Evolutionary conservation across 2,888 invertebrate species (phyloP).

Genomic region (Luperina testacea): DNA sequence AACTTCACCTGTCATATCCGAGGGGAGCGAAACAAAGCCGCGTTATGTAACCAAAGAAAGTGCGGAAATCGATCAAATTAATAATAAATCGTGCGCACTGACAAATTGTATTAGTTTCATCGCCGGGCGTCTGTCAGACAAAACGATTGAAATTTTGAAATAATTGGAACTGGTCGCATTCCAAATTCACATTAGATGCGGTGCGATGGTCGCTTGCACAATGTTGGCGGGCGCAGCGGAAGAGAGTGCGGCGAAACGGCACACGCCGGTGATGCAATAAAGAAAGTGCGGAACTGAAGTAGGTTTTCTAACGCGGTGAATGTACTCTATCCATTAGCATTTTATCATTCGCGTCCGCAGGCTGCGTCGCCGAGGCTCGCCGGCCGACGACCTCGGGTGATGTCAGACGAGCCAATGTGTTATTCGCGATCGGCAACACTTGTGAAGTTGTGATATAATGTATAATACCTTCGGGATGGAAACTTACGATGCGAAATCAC

Average conservation of each 20-base stretch:
- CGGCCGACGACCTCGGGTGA: slow-evolving; percentile 85
- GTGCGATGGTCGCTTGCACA: slow-evolving; percentile 80
- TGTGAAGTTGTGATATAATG: slow-evolving; percentile 70
- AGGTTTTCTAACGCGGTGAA: slow-evolving; percentile 89
- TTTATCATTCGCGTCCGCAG: slow-evolving; percentile 84
- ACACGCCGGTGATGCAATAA: slow-evolving; percentile 87
- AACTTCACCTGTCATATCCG: slow-evolving; percentile 84
- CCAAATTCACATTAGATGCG: slow-evolving; percentile 76
- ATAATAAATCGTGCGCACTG: slow-evolving; percentile 64
- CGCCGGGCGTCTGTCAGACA: slow-evolving; percentile 33
- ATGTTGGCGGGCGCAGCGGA: slow-evolving; percentile 79
- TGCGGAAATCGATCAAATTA: slow-evolving; percentile 73
- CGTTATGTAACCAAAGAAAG: slow-evolving; percentile 84
- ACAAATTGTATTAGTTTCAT: slow-evolving; percentile 64
- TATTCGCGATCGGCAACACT: slow-evolving; percentile 72
- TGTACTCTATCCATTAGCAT: slow-evolving; percentile 86
- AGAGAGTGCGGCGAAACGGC: slow-evolving; percentile 88
- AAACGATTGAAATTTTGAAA: slow-evolving; percentile 78
- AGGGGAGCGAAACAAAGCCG: slow-evolving; percentile 76
- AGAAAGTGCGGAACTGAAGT: slow-evolving; percentile 90
- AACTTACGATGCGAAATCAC: slow-evolving; percentile 78
- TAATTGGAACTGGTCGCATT: slow-evolving; percentile 77
- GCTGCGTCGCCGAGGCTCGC: slow-evolving; percentile 73
- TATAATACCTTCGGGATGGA: slow-evolving; percentile 74
- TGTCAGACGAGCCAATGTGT: slow-evolving; percentile 78